phyloP scores from a whole-genome alignment of 2,113 vertebrate species.

The Plotosus lineatus region DNA sequence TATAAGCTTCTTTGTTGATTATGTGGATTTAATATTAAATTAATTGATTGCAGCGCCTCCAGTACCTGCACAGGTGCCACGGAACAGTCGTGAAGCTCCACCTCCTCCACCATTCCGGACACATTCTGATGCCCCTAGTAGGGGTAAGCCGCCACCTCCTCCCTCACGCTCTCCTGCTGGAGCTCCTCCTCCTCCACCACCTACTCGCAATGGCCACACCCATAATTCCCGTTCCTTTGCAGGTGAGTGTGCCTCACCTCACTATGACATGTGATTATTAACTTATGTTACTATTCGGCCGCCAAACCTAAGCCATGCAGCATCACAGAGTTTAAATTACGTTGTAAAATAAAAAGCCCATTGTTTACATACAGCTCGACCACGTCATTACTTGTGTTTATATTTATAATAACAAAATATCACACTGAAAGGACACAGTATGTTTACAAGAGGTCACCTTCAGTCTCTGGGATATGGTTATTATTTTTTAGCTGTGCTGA shows the following conservation, averaged over 20 bases:
- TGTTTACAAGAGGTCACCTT: not conserved
- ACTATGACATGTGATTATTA: not conserved
- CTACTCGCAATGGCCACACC: slow-evolving; percentile 85
- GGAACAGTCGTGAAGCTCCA: slow-evolving; percentile 62
- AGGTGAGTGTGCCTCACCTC: slow-evolving; percentile 76
- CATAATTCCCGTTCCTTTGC: slow-evolving; percentile 80
- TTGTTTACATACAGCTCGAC: not conserved
- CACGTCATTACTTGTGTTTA: not conserved
- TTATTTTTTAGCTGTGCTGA: too few relatives aligned
- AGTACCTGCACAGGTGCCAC: slow-evolving; percentile 69
- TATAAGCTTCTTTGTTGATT: not conserved
- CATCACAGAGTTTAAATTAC: not conserved
- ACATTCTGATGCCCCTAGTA: slow-evolving; percentile 74
- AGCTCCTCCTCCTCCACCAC: slow-evolving; percentile 84
- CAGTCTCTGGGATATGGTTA: not conserved
- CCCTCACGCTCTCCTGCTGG: slow-evolving; percentile 80
- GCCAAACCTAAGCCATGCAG: not conserved
- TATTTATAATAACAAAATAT: not conserved
- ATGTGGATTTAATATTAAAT: not conserved
- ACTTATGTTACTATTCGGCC: not conserved
- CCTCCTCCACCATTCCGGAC: slow-evolving; percentile 84
- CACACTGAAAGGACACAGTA: not conserved
- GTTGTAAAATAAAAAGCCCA: not conserved
- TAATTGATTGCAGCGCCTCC: slow-evolving; percentile 69
- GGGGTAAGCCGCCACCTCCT: slow-evolving; percentile 86